Conservation (phyloP, 2,888 invertebrate species). For the Scaptomyza flava region DNA sequence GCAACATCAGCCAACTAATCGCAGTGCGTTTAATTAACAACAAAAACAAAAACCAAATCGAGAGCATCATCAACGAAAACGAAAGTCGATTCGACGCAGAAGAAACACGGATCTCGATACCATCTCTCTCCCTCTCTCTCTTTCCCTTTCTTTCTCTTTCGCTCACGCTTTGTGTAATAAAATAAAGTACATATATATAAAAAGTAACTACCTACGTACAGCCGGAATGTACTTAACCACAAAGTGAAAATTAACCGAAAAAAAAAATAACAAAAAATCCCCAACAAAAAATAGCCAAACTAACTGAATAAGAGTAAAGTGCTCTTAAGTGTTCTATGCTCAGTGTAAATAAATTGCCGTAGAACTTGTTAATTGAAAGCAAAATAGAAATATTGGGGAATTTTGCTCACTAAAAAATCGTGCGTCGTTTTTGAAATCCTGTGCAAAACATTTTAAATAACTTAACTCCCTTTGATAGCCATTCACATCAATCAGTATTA, state of each 20-base stretch:
- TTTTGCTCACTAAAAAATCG: background rate
- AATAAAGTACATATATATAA: slow-evolving; percentile 14
- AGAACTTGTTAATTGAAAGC: slow-evolving; percentile 67
- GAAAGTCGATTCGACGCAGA: slow-evolving; percentile 64
- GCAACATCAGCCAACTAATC: slow-evolving; percentile 22
- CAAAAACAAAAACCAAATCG: slow-evolving; percentile 34
- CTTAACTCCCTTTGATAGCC: background rate
- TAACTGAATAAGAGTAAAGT: slow-evolving; percentile 34
- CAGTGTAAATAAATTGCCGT: slow-evolving; percentile 29
- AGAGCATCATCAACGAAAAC: slow-evolving; percentile 64
- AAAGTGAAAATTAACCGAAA: slow-evolving; percentile 54
- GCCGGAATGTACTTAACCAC: slow-evolving; percentile 25
- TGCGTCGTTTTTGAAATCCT: background rate
- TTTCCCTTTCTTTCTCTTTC: background rate
- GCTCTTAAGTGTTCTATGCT: slow-evolving; percentile 45
- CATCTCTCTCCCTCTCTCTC: background rate
- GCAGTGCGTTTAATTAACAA: slow-evolving; percentile 74
- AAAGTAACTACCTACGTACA: slow-evolving; percentile 16
- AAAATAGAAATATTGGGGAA: background rate
- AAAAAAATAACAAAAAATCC: background rate
- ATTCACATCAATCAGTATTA: background rate
- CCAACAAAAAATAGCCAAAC: background rate
- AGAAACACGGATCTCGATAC: slow-evolving; percentile 44
- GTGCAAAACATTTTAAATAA: background rate
- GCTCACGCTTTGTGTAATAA: slow-evolving; percentile 12